phyloP scores from a whole-genome alignment of 2,888 invertebrate species.

The Lacanobia oleracea region DNA sequence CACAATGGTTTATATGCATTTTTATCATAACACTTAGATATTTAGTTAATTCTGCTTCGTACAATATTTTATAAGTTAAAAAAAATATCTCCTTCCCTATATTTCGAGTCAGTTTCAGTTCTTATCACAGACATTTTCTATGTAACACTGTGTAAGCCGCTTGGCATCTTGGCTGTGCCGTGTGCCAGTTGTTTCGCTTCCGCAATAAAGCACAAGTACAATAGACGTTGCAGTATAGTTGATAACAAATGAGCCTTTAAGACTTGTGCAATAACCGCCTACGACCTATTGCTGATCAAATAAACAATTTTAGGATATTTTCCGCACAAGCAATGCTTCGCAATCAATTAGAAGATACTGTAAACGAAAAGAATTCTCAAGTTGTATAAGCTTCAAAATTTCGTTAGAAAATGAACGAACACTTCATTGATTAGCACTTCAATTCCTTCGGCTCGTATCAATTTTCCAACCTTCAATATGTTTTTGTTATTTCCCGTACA shows the following conservation, averaged over 20 bases:
- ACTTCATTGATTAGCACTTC: slow-evolving; percentile 13
- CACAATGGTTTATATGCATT: neutral
- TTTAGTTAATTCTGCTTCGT: neutral
- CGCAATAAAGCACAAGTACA: slow-evolving; percentile 42
- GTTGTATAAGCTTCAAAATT: neutral
- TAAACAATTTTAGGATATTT: slow-evolving; percentile 7
- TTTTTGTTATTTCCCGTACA: slow-evolving; percentile 18
- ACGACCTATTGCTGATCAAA: neutral
- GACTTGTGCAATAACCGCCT: slow-evolving; percentile 26
- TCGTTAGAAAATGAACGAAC: slow-evolving; percentile 21
- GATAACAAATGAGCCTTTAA: slow-evolving; percentile 11
- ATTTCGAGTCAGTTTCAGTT: slow-evolving; percentile 2
- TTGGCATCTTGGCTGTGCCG: slow-evolving; percentile 7
- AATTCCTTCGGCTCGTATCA: slow-evolving; percentile 19
- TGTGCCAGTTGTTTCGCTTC: slow-evolving; percentile 13
- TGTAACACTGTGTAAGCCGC: slow-evolving; percentile 10
- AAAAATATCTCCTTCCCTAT: neutral
- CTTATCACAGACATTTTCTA: neutral
- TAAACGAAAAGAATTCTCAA: slow-evolving; percentile 10
- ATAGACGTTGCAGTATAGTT: slow-evolving; percentile 24
- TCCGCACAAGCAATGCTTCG: neutral
- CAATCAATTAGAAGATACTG: neutral
- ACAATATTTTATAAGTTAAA: neutral
- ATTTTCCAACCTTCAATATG: slow-evolving; percentile 19
- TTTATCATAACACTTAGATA: neutral